Conservation (phyloP, 2,888 invertebrate genomes). For the Pherbina coryleti region DNA sequence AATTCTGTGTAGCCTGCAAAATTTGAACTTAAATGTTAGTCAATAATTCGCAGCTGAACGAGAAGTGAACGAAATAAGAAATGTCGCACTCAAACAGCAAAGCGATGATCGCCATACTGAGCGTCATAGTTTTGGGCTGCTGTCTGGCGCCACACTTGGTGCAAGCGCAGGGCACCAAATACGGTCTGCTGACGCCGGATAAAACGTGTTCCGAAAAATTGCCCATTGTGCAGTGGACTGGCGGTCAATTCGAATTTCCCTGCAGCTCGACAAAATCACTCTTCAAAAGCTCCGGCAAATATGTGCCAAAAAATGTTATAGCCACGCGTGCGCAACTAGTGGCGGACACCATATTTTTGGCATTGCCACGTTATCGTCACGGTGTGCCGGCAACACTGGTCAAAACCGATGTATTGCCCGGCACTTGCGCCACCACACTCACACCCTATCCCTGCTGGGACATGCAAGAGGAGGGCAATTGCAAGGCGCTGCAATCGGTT, state of each 20-base stretch:
- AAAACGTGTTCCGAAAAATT: constrained; percentile 52
- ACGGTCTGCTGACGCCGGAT: constrained; percentile 62
- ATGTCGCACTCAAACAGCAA: background rate
- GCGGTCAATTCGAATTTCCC: constrained; percentile 71
- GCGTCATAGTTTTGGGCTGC: background rate
- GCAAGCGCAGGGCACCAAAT: constrained; percentile 57
- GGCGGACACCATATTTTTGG: constrained; percentile 72
- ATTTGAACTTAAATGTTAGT: background rate
- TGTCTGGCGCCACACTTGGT: background rate
- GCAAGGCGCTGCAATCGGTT: constrained; percentile 77
- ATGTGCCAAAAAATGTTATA: constrained; percentile 73
- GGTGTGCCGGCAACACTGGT: constrained; percentile 80
- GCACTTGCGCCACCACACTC: constrained; percentile 70
- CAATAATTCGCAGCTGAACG: background rate
- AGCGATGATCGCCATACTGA: background rate
- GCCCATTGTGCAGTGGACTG: constrained; percentile 69
- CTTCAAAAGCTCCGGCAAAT: constrained; percentile 73
- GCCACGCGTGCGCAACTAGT: constrained; percentile 74
- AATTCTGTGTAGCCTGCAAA: background rate
- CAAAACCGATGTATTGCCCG: constrained; percentile 70
- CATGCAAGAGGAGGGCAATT: constrained; percentile 76
- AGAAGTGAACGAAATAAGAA: background rate
- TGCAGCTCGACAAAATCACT: constrained; percentile 72
- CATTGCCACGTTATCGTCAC: constrained; percentile 73
- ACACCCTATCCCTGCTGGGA: constrained; percentile 77